phyloP scores from a whole-genome alignment of 1,140 invertebrate species.

The Drosophila quadrilineata region DNA sequence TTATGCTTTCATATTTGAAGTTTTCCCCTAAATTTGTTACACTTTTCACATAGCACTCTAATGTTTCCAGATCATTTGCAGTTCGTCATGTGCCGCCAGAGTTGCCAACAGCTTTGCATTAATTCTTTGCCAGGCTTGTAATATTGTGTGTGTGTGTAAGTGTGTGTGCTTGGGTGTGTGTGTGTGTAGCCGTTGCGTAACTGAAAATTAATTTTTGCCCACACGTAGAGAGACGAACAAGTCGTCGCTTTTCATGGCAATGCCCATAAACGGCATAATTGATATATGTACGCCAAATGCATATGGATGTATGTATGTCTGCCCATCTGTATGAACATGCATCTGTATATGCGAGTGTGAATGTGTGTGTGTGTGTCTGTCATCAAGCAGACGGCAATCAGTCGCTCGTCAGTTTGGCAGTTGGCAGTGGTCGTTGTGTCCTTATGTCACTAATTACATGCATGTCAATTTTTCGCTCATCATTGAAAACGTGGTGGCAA shows the following conservation, averaged over 20 bases:
- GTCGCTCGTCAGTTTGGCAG: conserved; percentile 21
- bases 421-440: conserved; percentile 36
- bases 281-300: conserved; percentile 56
- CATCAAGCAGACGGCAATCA: conserved; percentile 46
- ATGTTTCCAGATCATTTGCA: conserved; percentile 7
- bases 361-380: not conserved
- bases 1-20: no score
- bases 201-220: conserved; percentile 58
- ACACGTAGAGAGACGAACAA: not conserved
- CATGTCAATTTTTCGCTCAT: conserved; percentile 76
- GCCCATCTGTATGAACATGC: no score
- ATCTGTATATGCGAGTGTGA: conserved; percentile 8
- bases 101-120: no score
- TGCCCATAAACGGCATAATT: conserved; percentile 69
- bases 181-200: conserved; percentile 1
- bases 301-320: not conserved
- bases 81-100: conserved; percentile 6
- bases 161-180: not conserved
- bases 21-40: no score
- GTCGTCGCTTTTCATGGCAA: conserved; percentile 13
- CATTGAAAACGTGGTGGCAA: conserved; percentile 52
- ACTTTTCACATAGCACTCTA: not conserved
- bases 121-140: not conserved
- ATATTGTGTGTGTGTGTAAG: not conserved
- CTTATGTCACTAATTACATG: conserved; percentile 74